These are phyloP conservation scores for Carcharodon carcharias DNA, from an alignment of 2,797 vertebrate species.

Conservation along the genomic window DNA sequence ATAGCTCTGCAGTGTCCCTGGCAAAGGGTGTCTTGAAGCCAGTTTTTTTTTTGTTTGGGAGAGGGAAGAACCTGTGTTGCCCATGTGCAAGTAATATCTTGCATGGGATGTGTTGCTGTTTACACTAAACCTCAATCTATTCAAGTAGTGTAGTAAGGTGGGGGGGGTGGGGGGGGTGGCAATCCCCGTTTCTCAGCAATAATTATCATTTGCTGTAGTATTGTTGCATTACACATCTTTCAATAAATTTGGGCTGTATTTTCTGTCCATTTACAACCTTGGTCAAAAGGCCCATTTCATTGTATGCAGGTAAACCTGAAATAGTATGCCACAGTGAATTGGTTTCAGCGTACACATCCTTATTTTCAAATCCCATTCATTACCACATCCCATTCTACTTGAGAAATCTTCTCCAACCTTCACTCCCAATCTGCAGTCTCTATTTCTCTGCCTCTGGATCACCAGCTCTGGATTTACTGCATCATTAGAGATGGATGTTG, in stretches of 20 bases:
- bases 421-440: background rate
- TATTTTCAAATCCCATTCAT: background rate
- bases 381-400: background rate
- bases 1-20: background rate
- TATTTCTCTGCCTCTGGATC: background rate
- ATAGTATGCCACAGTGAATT: background rate
- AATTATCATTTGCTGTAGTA: background rate
- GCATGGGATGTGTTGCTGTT: background rate
- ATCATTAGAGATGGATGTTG: background rate
- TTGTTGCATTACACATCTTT: slow-evolving; percentile 1
- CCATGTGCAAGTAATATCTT: no score
- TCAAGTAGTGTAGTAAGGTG: background rate
- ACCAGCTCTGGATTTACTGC: background rate
- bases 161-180: no score
- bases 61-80: background rate
- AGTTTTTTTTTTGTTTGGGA: background rate
- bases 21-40: background rate
- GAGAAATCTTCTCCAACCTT: background rate
- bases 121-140: background rate
- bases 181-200: background rate
- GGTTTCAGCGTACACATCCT: background rate
- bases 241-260: background rate
- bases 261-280: background rate
- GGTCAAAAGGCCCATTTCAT: background rate
- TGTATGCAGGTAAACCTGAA: background rate